A percentile compares a stretch with the other conserved stretches of the same genome.
Conservation (phyloP, 2,888 invertebrate genomes). For the Drosophila helvetica region DNA sequence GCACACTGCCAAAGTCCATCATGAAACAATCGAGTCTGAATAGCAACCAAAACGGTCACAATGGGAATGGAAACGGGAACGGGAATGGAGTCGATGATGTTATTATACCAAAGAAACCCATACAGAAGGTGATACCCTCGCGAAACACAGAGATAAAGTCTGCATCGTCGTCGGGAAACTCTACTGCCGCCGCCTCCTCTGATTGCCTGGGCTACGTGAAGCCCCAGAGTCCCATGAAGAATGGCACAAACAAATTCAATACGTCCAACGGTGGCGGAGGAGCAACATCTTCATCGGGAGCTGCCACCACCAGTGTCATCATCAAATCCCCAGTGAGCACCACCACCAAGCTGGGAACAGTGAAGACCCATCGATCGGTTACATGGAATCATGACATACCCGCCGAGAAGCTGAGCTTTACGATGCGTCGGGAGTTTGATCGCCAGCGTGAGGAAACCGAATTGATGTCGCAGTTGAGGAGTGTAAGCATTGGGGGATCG, state of each 20-base stretch:
- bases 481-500: constrained; percentile 85
- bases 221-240: constrained; percentile 83
- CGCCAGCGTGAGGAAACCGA: constrained; percentile 95
- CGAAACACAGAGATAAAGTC: constrained; percentile 85
- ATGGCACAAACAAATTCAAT: constrained; percentile 69
- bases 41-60: constrained; percentile 52
- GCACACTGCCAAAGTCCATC: constrained; percentile 79
- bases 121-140: constrained; percentile 92
- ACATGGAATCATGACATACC: constrained; percentile 90
- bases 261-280: constrained; percentile 60
- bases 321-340: constrained; percentile 79
- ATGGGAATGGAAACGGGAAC: constrained; percentile 55
- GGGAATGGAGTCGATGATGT: constrained; percentile 75
- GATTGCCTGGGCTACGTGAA: constrained; percentile 84
- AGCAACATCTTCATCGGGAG: background rate
- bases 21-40: constrained; percentile 77
- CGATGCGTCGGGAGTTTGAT: constrained; percentile 96
- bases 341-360: constrained; percentile 77
- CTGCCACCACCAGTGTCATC: constrained; percentile 20
- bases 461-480: constrained; percentile 91
- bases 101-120: constrained; percentile 86
- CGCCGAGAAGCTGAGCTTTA: constrained; percentile 92
- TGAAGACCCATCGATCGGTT: constrained; percentile 84
- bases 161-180: constrained; percentile 19
- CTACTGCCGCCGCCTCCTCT: constrained; percentile 41